These are phyloP conservation scores for Neodiprion virginianus DNA, from an alignment of 1,140 invertebrate species.

Conservation along the genomic window DNA sequence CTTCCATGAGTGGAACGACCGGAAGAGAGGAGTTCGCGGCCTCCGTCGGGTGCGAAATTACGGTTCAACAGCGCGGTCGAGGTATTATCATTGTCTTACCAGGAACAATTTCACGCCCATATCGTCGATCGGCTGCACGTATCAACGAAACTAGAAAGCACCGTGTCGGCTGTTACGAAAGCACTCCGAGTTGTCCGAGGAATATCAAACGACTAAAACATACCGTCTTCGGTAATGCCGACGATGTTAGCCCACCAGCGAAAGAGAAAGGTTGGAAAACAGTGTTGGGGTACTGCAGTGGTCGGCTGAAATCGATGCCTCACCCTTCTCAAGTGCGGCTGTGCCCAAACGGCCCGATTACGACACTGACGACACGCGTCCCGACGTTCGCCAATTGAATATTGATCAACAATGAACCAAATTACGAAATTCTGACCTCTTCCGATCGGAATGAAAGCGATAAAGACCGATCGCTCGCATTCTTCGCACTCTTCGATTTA, in stretches of 20 bases:
- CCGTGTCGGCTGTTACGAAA: background rate
- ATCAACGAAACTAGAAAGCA: background rate
- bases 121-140: background rate
- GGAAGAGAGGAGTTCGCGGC: background rate
- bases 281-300: background rate
- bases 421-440: background rate
- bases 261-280: background rate
- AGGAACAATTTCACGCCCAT: conserved; percentile 9
- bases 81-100: background rate
- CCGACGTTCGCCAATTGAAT: background rate
- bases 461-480: background rate
- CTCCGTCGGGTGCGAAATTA: background rate
- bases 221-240: background rate
- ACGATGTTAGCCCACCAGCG: background rate
- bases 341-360: background rate
- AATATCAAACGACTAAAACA: conserved; percentile 7
- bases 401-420: background rate
- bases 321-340: background rate
- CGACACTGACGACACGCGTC: background rate
- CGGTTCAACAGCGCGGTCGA: background rate
- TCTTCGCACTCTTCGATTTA: background rate
- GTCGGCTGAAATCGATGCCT: background rate
- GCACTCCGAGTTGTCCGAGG: background rate
- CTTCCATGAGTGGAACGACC: background rate
- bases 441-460: background rate